A percentile compares a stretch with the other conserved stretches of the same genome.
phyloP scores from a whole-genome alignment of 2,797 vertebrate species.

The Silurus aristotelis region DNA sequence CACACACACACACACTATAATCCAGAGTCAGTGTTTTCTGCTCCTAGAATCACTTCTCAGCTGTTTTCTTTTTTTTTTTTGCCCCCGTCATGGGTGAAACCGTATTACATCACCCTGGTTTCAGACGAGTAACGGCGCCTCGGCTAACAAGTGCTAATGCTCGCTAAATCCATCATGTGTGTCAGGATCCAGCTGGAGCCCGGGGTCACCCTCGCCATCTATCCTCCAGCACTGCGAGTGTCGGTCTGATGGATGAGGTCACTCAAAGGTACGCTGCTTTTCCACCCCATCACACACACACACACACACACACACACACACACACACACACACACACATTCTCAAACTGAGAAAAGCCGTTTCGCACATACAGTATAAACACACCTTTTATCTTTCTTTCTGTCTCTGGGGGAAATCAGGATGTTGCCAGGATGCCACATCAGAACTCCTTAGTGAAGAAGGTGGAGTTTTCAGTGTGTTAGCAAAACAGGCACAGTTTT shows the following conservation, averaged over 20 bases:
- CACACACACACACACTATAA: conserved; percentile 29
- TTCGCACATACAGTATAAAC: not conserved
- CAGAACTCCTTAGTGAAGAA: not conserved
- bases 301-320: conserved; percentile 8
- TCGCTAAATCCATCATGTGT: conserved; percentile 66
- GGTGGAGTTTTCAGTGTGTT: not conserved
- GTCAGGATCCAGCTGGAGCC: conserved; percentile 64
- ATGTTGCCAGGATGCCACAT: not conserved
- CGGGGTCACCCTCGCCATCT: conserved; percentile 67
- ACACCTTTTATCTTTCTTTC: not conserved
- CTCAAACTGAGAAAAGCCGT: conserved; percentile 6
- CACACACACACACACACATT: conserved; percentile 13
- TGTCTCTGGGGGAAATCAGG: conserved; percentile 17
- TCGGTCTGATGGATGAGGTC: conserved; percentile 69
- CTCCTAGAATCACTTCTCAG: conserved; percentile 33
- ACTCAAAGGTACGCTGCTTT: conserved; percentile 28
- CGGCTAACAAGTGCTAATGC: conserved; percentile 56
- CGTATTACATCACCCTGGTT: conserved; percentile 57
- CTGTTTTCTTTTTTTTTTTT: conserved; percentile 9
- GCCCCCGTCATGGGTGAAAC: conserved; percentile 52
- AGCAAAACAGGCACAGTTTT: too few relatives aligned
- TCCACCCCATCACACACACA: conserved; percentile 2
- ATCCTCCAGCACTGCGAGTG: conserved; percentile 65
- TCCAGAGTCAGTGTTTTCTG: conserved; percentile 39
- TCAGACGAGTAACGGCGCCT: conserved; percentile 51